Evolutionary conservation across 2,113 vertebrate species (phyloP), one percentile per base, ranked within the genome.

Genomic region (Psettodes erumei): DNA sequence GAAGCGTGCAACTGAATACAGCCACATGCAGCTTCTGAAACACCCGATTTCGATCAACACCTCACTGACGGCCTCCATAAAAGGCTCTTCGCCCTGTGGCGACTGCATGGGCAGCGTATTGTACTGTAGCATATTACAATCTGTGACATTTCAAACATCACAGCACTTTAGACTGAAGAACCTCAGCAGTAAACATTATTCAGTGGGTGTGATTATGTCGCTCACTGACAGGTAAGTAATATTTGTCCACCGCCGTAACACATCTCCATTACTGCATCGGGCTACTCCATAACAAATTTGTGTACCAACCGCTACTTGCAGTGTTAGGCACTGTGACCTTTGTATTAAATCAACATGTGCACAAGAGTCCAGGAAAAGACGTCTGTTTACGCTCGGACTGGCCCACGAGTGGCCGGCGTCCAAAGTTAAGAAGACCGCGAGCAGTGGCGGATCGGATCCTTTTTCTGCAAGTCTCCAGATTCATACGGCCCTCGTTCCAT

Each of bases 291-390:
- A 42, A 80, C 67, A 76, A 40, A 51, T 11, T 2, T 43, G 35
- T 76, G 56, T 38, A 77, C 28, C 42, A n/a, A 66, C 10, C 19
- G 33, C 21, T 19, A 2, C 40, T 1, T 21, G 23, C 25, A 54
- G 19, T 28, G 19, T 5, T 11, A 50, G 21, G 40, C 13, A 54
- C 4, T 32, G 50, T 65, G 63, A 70, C 60, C 54, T 76, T 67
- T 71, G 60, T 35, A 45, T 48, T 38, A 33, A 11, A 0, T 70
- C 15, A 53, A 56, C 63, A 61, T 27, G 3, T 55, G 23, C 48
- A 65, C 73, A 59, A 21, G 38, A 67, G 35, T 33, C 53, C 47
- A 71, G 51, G 19, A 51, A 60, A 50, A 56, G 23, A 56, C 13
- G 8, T 64, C 30, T 66, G 40, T 71, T 75, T 65, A 50, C n/a